These are phyloP conservation scores for Pseudomyrmex pallidus DNA, from an alignment of 1,140 invertebrate species.

Conservation along the genomic window DNA sequence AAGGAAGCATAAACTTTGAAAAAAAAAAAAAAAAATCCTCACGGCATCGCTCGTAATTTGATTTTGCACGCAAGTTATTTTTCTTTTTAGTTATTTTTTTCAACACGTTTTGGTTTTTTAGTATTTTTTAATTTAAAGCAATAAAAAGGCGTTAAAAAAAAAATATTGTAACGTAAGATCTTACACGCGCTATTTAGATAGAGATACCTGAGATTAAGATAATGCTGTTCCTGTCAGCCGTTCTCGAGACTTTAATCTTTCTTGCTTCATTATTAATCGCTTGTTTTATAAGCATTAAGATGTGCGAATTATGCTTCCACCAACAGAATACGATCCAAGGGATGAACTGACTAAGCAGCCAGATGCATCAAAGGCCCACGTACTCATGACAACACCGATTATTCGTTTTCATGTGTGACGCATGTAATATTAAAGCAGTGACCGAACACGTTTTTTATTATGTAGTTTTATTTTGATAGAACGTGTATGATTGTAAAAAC, in stretches of 20 bases:
- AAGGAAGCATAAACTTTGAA: background rate
- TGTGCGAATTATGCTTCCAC: background rate
- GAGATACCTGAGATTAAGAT: constrained; percentile 32
- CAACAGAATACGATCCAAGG: constrained; percentile 14
- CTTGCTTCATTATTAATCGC: background rate
- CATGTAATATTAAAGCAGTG: constrained; percentile 41
- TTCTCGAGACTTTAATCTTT: constrained; percentile 17
- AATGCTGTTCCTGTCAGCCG: background rate
- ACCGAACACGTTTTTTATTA: constrained; percentile 56
- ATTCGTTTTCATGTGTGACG: constrained; percentile 64
- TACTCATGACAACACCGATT: constrained; percentile 70
- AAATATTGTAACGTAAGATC: background rate
- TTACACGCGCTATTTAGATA: background rate
- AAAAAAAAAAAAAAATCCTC: background rate
- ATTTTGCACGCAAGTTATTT: background rate
- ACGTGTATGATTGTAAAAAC: background rate
- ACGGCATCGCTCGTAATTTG: background rate
- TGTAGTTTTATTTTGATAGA: constrained; percentile 27
- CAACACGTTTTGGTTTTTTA: no score
- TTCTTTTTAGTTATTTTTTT: background rate
- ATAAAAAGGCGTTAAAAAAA: no score
- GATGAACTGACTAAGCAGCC: constrained; percentile 54
- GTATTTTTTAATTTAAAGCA: background rate
- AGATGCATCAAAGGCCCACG: constrained; percentile 68
- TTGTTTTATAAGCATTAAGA: background rate